Base-by-base conservation (phyloP, 2,888 invertebrate species). In the Cactoblastis cactorum region DNA sequence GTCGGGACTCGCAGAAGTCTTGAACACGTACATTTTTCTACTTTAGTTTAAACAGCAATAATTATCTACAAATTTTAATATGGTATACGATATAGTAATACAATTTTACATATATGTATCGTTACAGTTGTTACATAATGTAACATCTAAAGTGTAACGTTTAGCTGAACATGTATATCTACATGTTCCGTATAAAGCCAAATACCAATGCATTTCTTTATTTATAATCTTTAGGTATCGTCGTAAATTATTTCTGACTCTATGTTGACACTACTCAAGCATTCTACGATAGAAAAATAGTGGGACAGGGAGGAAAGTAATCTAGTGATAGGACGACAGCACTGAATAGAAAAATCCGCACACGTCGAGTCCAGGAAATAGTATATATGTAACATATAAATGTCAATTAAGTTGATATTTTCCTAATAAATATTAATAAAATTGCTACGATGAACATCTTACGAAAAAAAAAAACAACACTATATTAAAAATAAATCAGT, bases 121-220 rank as follows among this genome's bases (percentile, higher is more conserved):
- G 61, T 60, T 72, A 76, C 68, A 71, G 22, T 68, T 12, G 65
- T 61, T 54, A 59, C 65, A 67, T 17, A 15, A 15, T 69, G 71
- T 74, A 73, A 65, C 70, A 69, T 77, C 79, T 83, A 80, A 32
- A 15, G 18, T 41, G 34, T 49, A 81, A 81, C 80, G 82, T 80
- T 87, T 78, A 84, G 77, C 77, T 79, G 87, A 88, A 88, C 87
- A 87, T 80, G 80, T 71, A 74, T 73, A 60, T 74, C 77, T 74
- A 74, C 83, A 86, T 83, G 87, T 84, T 83, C 83, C 77, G 65
- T 77, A 87, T 90, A 90, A 90, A 90, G 90, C 90, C 90, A 88
- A 87, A 83, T 90, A 90, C 90, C 90, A 90, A 90, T 90, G 90
- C 90, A 90, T 90, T 80, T 83, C 77, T 76, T 76, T 67, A 74